Conservation (phyloP, 2,888 invertebrate genomes). For the Drosophila neotestacea region DNA sequence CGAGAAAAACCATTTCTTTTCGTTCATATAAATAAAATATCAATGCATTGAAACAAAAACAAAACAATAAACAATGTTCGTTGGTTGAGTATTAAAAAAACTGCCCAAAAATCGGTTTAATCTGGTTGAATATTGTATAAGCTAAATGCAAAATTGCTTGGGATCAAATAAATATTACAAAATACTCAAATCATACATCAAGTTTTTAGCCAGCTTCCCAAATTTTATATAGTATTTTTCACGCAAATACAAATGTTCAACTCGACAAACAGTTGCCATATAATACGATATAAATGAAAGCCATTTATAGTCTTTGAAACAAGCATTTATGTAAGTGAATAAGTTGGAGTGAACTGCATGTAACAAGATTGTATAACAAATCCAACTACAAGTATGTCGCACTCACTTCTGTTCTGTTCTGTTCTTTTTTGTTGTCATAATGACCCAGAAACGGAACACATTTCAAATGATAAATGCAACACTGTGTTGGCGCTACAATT, state of each 20-base stretch:
- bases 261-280: not conserved
- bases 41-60: too few relatives aligned
- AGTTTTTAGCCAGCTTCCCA: not conserved
- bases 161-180: too few relatives aligned
- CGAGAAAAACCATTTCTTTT: too few relatives aligned
- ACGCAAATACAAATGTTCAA: not conserved
- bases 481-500: constrained; percentile 58
- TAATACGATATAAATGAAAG: not conserved
- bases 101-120: too few relatives aligned
- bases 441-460: constrained; percentile 44
- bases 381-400: constrained; percentile 1
- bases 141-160: too few relatives aligned
- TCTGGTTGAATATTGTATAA: too few relatives aligned
- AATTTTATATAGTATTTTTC: not conserved
- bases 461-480: constrained; percentile 50
- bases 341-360: constrained; percentile 9
- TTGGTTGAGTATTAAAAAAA: too few relatives aligned
- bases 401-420: constrained; percentile 9
- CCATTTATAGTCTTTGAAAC: not conserved
- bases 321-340: constrained; percentile 15
- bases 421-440: constrained; percentile 27
- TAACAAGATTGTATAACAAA: constrained; percentile 18
- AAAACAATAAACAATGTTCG: too few relatives aligned
- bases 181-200: too few relatives aligned
- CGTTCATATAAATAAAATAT: too few relatives aligned